A percentile compares a stretch with the other conserved stretches of the same genome.
These are phyloP conservation scores for Allacma fusca DNA, from an alignment of 2,888 invertebrate species.

Conservation along the genomic window DNA sequence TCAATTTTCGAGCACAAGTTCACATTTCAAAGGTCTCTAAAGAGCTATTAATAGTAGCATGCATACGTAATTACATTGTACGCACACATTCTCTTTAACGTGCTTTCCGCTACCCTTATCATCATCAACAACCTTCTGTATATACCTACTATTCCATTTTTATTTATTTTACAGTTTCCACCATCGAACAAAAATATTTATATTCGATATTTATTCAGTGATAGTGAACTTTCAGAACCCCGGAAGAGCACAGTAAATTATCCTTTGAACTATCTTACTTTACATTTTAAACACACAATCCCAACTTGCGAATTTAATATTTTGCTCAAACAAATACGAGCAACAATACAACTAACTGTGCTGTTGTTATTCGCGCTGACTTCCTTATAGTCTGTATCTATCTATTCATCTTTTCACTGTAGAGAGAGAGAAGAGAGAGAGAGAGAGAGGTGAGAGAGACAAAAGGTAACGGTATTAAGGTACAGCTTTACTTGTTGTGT, in stretches of 20 bases:
- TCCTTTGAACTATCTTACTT: not conserved
- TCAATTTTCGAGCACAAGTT: constrained; percentile 7
- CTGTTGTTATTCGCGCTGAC: not conserved
- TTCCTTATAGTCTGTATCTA: not conserved
- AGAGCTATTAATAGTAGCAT: not conserved
- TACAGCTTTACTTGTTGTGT: not conserved
- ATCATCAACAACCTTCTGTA: not conserved
- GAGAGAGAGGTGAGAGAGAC: not conserved
- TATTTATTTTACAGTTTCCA: not conserved
- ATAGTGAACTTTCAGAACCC: not conserved
- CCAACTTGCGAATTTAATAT: not conserved
- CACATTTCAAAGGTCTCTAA: not conserved
- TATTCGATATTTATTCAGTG: not conserved
- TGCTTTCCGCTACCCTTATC: not conserved
- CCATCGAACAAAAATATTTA: constrained; percentile 2
- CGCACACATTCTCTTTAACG: too few relatives aligned
- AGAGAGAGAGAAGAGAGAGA: not conserved
- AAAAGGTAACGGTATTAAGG: not conserved
- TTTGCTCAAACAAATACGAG: not conserved
- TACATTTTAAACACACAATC: not conserved
- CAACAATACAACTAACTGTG: not conserved
- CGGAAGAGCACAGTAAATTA: not conserved
- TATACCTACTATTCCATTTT: not conserved
- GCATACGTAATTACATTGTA: too few relatives aligned
- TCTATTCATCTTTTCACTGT: not conserved